These are phyloP conservation scores for Aporophyla lueneburgensis DNA, from an alignment of 2,888 invertebrate genomes.

Conservation along the genomic window DNA sequence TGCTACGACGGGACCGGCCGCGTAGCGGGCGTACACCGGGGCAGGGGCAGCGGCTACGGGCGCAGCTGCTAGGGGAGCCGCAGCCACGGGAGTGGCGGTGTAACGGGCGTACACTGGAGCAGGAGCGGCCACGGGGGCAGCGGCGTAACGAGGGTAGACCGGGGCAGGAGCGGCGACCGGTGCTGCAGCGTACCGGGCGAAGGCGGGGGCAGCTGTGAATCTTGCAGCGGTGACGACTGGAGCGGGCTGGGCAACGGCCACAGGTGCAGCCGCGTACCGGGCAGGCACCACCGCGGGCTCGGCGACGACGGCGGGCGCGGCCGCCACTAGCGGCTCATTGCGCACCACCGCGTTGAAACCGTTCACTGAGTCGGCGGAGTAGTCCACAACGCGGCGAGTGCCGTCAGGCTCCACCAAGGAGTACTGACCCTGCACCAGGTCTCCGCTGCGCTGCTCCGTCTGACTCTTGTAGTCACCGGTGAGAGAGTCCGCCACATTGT, in stretches of 20 bases:
- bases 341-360: conserved; percentile 86
- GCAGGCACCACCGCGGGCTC: conserved; percentile 69
- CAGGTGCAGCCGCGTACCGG: conserved; percentile 62
- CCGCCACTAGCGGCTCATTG: conserved; percentile 75
- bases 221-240: conserved; percentile 68
- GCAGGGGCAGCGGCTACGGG: conserved; percentile 55
- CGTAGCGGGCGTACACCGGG: conserved; percentile 60
- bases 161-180: conserved; percentile 34
- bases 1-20: conserved; percentile 61
- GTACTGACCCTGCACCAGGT: conserved; percentile 86
- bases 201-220: conserved; percentile 70
- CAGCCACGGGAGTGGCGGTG: conserved; percentile 35
- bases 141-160: conserved; percentile 24
- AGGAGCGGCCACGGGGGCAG: conserved; percentile 45
- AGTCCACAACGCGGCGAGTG: conserved; percentile 83
- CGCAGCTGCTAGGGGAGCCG: conserved; percentile 44
- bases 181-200: conserved; percentile 60
- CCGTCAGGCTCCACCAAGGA: conserved; percentile 84
- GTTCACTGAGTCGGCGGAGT: conserved; percentile 82
- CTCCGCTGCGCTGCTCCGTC: conserved; percentile 88
- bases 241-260: conserved; percentile 51
- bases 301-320: conserved; percentile 66
- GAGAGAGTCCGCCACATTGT: conserved; percentile 82
- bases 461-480: conserved; percentile 87
- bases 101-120: conserved; percentile 39